A percentile compares a stretch with the other conserved stretches of the same genome.
Conservation (phyloP, 2,888 invertebrate species). For the Lottia gigantea region DNA sequence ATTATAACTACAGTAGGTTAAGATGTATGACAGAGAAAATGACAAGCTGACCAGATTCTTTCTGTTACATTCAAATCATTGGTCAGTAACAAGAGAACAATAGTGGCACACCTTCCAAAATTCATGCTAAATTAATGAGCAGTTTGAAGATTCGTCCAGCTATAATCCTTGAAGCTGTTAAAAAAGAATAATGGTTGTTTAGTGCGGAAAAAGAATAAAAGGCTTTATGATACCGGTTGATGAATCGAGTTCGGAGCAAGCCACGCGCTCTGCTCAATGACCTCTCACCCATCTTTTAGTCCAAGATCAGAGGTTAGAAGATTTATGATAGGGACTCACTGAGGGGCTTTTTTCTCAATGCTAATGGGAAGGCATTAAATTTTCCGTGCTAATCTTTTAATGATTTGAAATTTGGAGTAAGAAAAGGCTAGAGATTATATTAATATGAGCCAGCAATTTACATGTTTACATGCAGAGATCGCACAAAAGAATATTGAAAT, state of each 20-base stretch:
- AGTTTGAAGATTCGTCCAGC: constrained; percentile 1
- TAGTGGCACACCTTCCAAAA: constrained; percentile 4
- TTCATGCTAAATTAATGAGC: constrained; percentile 7
- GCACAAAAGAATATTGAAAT: too few species aligned
- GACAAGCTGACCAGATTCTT: constrained; percentile 1
- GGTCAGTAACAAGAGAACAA: constrained; percentile 1
- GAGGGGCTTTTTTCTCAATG: constrained; percentile 1
- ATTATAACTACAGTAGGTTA: too few species aligned
- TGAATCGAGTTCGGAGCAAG: background rate
- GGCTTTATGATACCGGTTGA: background rate
- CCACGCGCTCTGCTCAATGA: constrained; percentile 4
- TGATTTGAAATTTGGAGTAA: background rate
- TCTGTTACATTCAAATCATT: background rate
- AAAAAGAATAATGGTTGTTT: constrained; percentile 7
- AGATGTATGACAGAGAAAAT: background rate
- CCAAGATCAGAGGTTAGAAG: background rate
- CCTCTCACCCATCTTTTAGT: constrained; percentile 4
- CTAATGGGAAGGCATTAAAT: constrained; percentile 5
- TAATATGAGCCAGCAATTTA: too few species aligned
- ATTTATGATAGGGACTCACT: constrained; percentile 2
- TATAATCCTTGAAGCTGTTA: constrained; percentile 1
- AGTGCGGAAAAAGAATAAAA: background rate
- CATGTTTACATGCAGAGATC: too few species aligned
- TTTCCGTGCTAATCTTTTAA: constrained; percentile 8
- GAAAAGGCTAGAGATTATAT: too few species aligned